A percentile compares a stretch with the other conserved stretches of the same genome.
phyloP scores from a whole-genome alignment of 2,888 invertebrate genomes.

The Caenorhabditis panamensis region DNA sequence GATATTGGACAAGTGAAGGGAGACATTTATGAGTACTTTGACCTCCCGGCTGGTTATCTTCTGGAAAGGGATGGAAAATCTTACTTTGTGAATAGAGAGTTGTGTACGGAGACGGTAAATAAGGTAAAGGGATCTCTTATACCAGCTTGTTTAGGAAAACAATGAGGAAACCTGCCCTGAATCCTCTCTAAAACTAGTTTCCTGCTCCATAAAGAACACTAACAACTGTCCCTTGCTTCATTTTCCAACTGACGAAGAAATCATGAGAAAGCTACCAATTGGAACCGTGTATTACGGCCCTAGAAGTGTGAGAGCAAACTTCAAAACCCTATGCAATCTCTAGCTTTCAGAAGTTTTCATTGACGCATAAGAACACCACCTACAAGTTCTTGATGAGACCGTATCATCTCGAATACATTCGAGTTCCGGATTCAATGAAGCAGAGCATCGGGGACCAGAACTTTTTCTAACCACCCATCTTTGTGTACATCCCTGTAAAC shows the following conservation, averaged over 20 bases:
- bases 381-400: constrained; percentile 2
- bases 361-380: neutral
- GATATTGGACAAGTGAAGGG: constrained; percentile 7
- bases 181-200: neutral
- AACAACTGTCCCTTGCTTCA: neutral
- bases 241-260: neutral
- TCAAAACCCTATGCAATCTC: neutral
- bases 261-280: constrained; percentile 13
- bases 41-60: constrained; percentile 1
- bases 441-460: neutral
- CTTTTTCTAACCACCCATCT: neutral
- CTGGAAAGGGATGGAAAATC: constrained; percentile 15
- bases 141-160: neutral
- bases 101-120: neutral
- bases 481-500: neutral
- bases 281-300: constrained; percentile 15
- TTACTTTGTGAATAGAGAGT: neutral
- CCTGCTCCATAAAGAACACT: constrained; percentile 1
- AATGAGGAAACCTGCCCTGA: neutral
- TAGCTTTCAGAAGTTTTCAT: neutral
- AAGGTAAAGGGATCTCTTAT: too few relatives aligned
- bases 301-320: neutral
- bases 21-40: constrained; percentile 8
- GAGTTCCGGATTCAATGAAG: neutral
- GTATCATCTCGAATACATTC: constrained; percentile 8